Evolutionary conservation across 2,888 invertebrate genomes (phyloP).

Genomic region (Ormyrus thymus): DNA sequence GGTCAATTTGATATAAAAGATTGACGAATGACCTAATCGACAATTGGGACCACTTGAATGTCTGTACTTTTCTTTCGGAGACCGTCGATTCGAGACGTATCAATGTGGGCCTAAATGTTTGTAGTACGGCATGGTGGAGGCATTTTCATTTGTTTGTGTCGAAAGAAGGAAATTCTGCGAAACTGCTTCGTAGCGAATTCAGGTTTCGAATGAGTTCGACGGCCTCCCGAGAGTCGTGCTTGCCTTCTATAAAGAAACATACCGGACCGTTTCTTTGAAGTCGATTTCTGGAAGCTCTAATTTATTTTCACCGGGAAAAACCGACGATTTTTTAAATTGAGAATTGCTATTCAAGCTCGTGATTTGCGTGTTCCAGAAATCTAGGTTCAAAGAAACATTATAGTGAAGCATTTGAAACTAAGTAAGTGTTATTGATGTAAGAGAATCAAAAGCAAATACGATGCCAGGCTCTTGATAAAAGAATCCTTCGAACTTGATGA

Average conservation of each 20-base stretch:
- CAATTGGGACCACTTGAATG: not conserved
- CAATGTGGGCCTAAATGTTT: constrained; percentile 50
- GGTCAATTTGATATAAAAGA: constrained; percentile 17
- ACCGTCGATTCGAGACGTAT: constrained; percentile 35
- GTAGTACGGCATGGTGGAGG: constrained; percentile 7
- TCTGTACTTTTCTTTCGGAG: constrained; percentile 12
- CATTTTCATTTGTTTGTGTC: constrained; percentile 1
- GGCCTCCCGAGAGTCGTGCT: constrained; percentile 14
- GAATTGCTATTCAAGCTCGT: not conserved
- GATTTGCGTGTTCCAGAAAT: not conserved
- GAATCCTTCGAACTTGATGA: not conserved
- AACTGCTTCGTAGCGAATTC: constrained; percentile 23
- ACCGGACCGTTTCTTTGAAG: constrained; percentile 5
- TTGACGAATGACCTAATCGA: constrained; percentile 17
- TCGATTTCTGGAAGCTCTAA: constrained; percentile 13
- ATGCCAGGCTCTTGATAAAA: not conserved
- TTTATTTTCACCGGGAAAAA: not conserved
- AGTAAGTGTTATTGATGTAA: constrained; percentile 23
- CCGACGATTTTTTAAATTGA: not conserved
- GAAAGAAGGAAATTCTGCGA: constrained; percentile 3
- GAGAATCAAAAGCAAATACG: constrained; percentile 26
- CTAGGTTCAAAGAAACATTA: not conserved
- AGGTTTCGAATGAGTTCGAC: not conserved
- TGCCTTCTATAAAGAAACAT: constrained; percentile 22
- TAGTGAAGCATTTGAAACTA: constrained; percentile 9